These are phyloP conservation scores for Rhyacichthys aspro DNA, from an alignment of 2,797 vertebrate species.

Conservation along the genomic window DNA sequence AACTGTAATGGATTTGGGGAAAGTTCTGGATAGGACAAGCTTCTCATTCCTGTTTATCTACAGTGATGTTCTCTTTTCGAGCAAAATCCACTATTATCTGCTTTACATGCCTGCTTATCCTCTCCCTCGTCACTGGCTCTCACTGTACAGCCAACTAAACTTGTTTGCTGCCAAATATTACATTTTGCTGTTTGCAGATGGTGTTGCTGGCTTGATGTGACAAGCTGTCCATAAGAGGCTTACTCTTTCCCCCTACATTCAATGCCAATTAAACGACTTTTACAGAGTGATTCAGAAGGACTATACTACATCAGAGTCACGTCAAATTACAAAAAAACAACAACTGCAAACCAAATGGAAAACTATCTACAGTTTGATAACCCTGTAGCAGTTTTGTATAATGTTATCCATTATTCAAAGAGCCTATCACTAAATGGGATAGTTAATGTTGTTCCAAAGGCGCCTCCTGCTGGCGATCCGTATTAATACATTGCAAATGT, in stretches of 20 bases:
- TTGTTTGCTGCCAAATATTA: constrained; percentile 30
- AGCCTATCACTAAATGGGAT: not conserved
- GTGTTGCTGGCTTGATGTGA: constrained; percentile 40
- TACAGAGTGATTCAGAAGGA: constrained; percentile 7
- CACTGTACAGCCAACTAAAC: constrained; percentile 15
- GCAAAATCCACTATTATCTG: constrained; percentile 52
- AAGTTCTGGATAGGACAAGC: constrained; percentile 11
- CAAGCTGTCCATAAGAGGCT: constrained; percentile 50
- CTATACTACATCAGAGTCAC: not conserved
- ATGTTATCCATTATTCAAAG: constrained; percentile 1
- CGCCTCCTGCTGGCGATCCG: constrained; percentile 48
- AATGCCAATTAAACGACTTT: constrained; percentile 42
- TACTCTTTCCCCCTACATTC: constrained; percentile 24
- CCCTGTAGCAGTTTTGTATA: not conserved
- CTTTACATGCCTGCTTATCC: constrained; percentile 42
- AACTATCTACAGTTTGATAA: not conserved
- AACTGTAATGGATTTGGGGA: not conserved
- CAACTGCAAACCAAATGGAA: not conserved
- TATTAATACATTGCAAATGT: constrained; percentile 9
- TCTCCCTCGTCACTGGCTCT: constrained; percentile 18
- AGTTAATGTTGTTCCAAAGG: not conserved
- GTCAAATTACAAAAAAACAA: too few species aligned
- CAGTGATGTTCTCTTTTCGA: constrained; percentile 25
- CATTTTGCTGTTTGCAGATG: constrained; percentile 47
- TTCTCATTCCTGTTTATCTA: constrained; percentile 27